Percentiles rank a stretch among this genome's conserved stretches.
These are phyloP conservation scores for Rutpela maculata DNA, from an alignment of 2,888 invertebrate species.

Conservation along the genomic window DNA sequence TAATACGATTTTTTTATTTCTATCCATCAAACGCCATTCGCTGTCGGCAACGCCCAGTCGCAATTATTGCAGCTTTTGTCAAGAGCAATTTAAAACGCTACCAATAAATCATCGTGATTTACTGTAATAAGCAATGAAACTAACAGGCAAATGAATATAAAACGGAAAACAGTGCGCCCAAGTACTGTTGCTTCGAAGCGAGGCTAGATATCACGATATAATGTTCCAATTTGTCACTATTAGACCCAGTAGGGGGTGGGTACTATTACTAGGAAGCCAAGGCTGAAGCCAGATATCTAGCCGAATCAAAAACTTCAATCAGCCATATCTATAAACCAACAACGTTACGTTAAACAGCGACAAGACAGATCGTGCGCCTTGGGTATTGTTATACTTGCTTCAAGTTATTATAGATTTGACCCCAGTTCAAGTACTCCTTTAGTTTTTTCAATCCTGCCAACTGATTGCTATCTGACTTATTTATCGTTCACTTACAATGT, in stretches of 20 bases:
- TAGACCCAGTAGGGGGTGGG: slow-evolving; percentile 59
- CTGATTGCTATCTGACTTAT: slow-evolving; percentile 62
- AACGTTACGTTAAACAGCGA: slow-evolving; percentile 65
- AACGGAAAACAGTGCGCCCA: slow-evolving; percentile 43
- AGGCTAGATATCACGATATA: slow-evolving; percentile 59
- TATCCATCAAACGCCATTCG: not conserved
- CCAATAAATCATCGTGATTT: slow-evolving; percentile 56
- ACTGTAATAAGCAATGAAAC: slow-evolving; percentile 56
- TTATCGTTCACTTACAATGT: slow-evolving; percentile 55
- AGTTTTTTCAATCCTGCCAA: slow-evolving; percentile 53
- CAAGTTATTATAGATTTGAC: slow-evolving; percentile 71
- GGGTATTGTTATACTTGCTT: slow-evolving; percentile 70
- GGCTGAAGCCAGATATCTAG: slow-evolving; percentile 55
- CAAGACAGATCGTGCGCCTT: slow-evolving; percentile 69
- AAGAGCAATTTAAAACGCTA: slow-evolving; percentile 21
- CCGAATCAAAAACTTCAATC: slow-evolving; percentile 65
- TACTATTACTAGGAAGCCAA: slow-evolving; percentile 59
- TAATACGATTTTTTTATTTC: not conserved
- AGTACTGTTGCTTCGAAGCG: slow-evolving; percentile 32
- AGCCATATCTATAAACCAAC: slow-evolving; percentile 66
- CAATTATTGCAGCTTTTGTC: slow-evolving; percentile 19
- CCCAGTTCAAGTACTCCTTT: slow-evolving; percentile 66
- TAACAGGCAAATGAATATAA: slow-evolving; percentile 59
- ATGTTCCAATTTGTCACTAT: slow-evolving; percentile 65
- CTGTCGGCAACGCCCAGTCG: not conserved